These are phyloP conservation scores for Caenorhabditis angaria DNA, from an alignment of 2,888 invertebrate genomes.

Conservation along the genomic window DNA sequence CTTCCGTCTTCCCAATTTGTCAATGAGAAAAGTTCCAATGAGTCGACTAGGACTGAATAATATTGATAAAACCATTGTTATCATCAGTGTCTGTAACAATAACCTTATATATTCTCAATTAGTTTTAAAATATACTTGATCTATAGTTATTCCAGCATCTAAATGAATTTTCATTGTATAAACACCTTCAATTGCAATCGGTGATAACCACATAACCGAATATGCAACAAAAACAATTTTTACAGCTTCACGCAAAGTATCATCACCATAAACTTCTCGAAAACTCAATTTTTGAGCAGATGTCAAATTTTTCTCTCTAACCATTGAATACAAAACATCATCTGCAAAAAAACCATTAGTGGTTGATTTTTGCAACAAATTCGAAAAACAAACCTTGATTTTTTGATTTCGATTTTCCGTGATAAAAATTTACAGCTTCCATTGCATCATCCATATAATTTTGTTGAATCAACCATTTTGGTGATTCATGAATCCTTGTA, in stretches of 20 bases:
- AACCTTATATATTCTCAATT: neutral
- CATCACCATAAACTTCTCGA: conserved; percentile 25
- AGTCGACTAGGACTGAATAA: conserved; percentile 35
- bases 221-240: neutral
- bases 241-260: conserved; percentile 17
- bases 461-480: conserved; percentile 45
- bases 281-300: conserved; percentile 21
- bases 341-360: conserved; percentile 7
- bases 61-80: conserved; percentile 29
- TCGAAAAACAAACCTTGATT: neutral
- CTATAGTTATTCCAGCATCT: neutral
- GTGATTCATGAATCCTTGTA: conserved; percentile 42
- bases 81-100: conserved; percentile 24
- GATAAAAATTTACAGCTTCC: conserved; percentile 32
- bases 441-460: conserved; percentile 38
- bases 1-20: conserved; percentile 37
- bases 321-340: conserved; percentile 15
- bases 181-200: neutral
- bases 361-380: neutral
- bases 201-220: neutral
- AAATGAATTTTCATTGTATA: neutral
- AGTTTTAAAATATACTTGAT: neutral
- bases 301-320: conserved; percentile 31
- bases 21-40: conserved; percentile 43
- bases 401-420: conserved; percentile 26